Evolutionary conservation across 2,113 vertebrate species (phyloP), one percentile per base, ranked within the genome.

Genomic region (Oenanthe melanoleuca): DNA sequence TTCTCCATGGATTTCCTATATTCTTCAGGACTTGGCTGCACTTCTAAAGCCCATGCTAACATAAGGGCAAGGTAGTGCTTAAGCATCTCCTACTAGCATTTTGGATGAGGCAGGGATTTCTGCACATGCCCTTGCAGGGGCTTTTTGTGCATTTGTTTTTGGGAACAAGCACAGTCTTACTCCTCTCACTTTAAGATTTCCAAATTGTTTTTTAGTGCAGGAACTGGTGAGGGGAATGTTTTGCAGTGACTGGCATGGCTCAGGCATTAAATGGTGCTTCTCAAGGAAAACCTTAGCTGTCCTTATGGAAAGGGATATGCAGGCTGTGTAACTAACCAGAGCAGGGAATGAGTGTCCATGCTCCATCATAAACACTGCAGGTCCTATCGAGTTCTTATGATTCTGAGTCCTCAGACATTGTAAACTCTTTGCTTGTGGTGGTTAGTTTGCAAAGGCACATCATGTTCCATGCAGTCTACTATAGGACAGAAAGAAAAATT

Each of bases 111-210:
- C 10, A 80, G n/a, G 15, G 20, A 52, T 79, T 85, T 69, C 70
- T 73, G 55, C 23, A 28, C 0, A 0, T 44, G 40, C 33, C 11
- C 10, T 47, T 37, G 12, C 10, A 28, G n/a, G 6, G 14, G 2
- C 37, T 44, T 23, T 55, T 74, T 17, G 11, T 65, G 19, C 2
- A 0, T 45, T 55, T 72, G 11, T 20, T 72, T 85, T 50, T 13
- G 11, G 42, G 34, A 57, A 10, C 8, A 49, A 64, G 23, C 6
- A 71, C 52, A 49, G 4, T 22, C 34, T 72, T 50, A 47, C 17
- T 15, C 9, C 11, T 56, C 33, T 70, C 17, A 17, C 13, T 45
- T 61, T 60, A 37, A 63, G 9, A 23, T 87, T 81, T 89, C 14
- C 28, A 69, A 64, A 33, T 21, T 34, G 17, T 37, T 85, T n/a